Evolutionary conservation across 2,797 vertebrate species (phyloP), one percentile per base, ranked within the genome.

Genomic region (Arnoldichthys spilopterus): DNA sequence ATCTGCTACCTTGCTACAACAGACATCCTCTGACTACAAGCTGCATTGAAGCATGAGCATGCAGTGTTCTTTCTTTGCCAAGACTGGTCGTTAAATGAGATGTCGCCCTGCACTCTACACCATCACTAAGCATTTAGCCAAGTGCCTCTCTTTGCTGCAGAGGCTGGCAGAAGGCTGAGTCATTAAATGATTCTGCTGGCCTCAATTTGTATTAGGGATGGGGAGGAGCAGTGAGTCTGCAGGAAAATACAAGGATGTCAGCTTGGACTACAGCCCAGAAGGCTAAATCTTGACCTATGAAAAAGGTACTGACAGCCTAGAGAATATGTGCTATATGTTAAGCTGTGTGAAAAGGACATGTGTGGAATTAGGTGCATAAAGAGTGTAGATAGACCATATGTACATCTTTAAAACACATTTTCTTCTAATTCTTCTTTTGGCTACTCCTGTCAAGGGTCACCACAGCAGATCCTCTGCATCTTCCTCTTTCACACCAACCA

Each of bases 141-240:
- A 85, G 56, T 74, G 84, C 85, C 54, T 24, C 24, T 56, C 30
- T 88, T 83, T 91, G 89, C 86, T 89, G 91, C 90, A 91, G 89
- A 77, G 43, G 62, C 74, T 70, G 40, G 79, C 68, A 30, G 68
- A 67, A 45, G 22, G 40, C 37, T 67, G 66, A 28, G 66, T 30
- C 28, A 16, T 68, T 49, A 68, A 49, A 68, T 8, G 2, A 47
- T 68, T 68, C 66, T 63, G 61, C 61, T 4, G 61, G 34, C 32
- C 30, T 62, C 18, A 6, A 66, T 47, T 49, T 68, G 28, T 24
- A 68, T 49, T 26, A 47, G 4, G 7, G 58, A 20, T 66, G 30
- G 30, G 59, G 37, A 45, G 62, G 43, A n/a, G 45, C 40, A 18
- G 13, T 62, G 82, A 67, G 70, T 74, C 67, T 70, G 78, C 61